phyloP scores from a whole-genome alignment of 2,888 invertebrate species.

The Hofmannophila pseudospretella region DNA sequence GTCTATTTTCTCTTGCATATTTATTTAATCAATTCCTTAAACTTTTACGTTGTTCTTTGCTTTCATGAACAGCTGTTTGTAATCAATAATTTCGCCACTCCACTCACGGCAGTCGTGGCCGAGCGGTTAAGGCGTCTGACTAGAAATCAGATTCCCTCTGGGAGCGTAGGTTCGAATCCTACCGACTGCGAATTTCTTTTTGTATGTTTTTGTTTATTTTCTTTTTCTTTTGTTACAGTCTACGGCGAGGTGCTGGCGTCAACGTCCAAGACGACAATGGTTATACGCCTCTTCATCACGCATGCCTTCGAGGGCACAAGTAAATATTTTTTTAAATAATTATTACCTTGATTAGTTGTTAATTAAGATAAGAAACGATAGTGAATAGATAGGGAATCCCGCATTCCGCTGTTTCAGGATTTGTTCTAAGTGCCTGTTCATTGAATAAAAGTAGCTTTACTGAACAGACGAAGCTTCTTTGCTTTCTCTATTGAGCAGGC shows the following conservation, averaged over 20 bases:
- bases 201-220: constrained; percentile 19
- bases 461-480: constrained; percentile 7
- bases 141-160: constrained; percentile 94
- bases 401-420: no score
- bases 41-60: no score
- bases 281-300: constrained; percentile 95
- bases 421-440: neutral
- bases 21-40: no score
- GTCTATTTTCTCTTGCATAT: no score
- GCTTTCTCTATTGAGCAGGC: neutral
- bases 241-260: constrained; percentile 92
- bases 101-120: constrained; percentile 83
- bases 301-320: constrained; percentile 95
- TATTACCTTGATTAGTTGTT: no score
- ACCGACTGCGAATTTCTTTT: constrained; percentile 82
- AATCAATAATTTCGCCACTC: constrained; percentile 21
- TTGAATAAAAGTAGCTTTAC: neutral
- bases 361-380: no score
- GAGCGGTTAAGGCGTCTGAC: constrained; percentile 94
- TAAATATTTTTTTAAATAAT: constrained; percentile 55
- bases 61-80: neutral
- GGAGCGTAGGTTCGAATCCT: constrained; percentile 95
- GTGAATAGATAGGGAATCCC: no score
- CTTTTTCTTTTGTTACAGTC: constrained; percentile 75
- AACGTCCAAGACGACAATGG: constrained; percentile 96